Evolutionary conservation across 2,888 invertebrate species (phyloP), one percentile per base, ranked within the genome.

Genomic region (Baccha elongata): DNA sequence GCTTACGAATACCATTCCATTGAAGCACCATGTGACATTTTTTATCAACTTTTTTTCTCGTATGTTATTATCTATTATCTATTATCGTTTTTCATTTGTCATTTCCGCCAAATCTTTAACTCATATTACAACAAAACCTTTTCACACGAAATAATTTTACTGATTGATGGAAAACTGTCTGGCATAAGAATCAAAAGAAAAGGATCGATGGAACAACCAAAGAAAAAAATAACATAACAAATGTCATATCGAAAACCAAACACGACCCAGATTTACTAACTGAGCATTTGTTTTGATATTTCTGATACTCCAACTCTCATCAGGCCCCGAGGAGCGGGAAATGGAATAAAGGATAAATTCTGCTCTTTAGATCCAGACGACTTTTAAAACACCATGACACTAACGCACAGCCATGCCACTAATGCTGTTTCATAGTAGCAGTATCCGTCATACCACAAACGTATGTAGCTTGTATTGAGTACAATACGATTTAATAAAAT

Each of bases 191-290:
- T 3, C 32, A 42, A 3, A 21, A 17, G 15, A 17, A 8, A 8
- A 50, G 26, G 40, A 53, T 11, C 21, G 15, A 42, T 23, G 21
- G 19, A 10, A 48, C 35, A 74, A 17, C 23, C 15, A 21, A 46
- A 26, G n/a, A 11, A 11, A 2, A 44, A 42, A 15, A 6, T n/a
- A 69, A 40, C 42, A 71, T 1, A 60, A 42, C 29, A 35, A 46
- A 55, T 58, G 52, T 37, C 62, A 55, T 42, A 65, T 44, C 72
- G 58, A 44, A 48, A 58, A 29, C 50, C 37, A 60, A 60, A 46
- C 29, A 50, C 72, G 67, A 73, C 72, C 72, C 52, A 78, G 48
- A 65, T 78, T 65, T 15, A 42, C 53, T 53, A 42, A n/a, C n/a
- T 11, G 37, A 60, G 42, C 64, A 58, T 71, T 78, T 42, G 29